A percentile compares a stretch with the other conserved stretches of the same genome.
Evolutionary conservation across 2,113 vertebrate species (phyloP).

Genomic region (Aramus guarauna): DNA sequence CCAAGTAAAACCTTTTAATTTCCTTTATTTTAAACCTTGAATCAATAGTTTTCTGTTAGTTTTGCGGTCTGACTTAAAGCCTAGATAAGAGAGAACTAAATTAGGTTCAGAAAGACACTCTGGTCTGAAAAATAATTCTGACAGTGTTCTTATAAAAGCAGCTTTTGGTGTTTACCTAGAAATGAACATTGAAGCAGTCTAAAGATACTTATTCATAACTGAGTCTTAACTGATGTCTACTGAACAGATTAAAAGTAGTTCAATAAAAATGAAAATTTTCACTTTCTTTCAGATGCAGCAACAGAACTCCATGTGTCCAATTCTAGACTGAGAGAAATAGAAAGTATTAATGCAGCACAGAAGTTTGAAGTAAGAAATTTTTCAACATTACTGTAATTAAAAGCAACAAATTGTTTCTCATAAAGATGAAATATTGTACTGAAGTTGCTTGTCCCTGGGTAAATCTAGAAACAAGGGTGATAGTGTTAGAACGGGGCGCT

Average conservation of each 20-base stretch:
- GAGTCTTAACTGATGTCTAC: not conserved
- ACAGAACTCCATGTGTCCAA: constrained; percentile 84
- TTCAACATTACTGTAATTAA: not conserved
- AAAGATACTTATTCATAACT: not conserved
- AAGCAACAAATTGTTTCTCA: not conserved
- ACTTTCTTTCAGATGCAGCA: constrained; percentile 75
- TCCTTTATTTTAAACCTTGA: not conserved
- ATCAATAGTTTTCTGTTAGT: not conserved
- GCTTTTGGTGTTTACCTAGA: not conserved
- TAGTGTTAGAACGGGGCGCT: not conserved
- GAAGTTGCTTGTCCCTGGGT: not conserved
- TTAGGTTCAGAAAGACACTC: not conserved
- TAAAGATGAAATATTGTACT: not conserved
- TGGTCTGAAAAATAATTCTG: not conserved
- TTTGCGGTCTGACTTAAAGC: not conserved
- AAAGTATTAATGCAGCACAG: constrained; percentile 79
- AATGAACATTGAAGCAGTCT: not conserved
- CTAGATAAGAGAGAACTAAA: not conserved
- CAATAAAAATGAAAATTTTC: not conserved
- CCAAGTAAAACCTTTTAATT: not conserved
- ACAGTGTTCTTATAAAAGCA: not conserved
- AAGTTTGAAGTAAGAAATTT: constrained; percentile 86
- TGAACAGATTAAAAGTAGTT: not conserved
- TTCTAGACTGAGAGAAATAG: constrained; percentile 81
- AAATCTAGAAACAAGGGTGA: not conserved